These are phyloP conservation scores for Drosophila ironensis DNA, from an alignment of 1,140 invertebrate genomes.

Conservation along the genomic window DNA sequence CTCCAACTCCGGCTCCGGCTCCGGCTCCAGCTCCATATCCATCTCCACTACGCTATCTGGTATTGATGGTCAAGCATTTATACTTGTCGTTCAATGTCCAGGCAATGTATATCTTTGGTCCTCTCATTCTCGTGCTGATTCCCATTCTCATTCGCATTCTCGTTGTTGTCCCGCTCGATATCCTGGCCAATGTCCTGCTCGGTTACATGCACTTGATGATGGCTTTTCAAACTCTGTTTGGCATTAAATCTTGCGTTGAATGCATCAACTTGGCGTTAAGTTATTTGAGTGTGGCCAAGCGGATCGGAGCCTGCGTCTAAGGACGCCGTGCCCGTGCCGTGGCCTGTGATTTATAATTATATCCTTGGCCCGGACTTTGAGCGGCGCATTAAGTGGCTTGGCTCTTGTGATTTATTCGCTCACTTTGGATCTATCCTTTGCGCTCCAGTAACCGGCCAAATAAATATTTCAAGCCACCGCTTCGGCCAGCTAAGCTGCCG, in stretches of 20 bases:
- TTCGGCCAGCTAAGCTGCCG: constrained; percentile 13
- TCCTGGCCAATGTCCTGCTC: constrained; percentile 35
- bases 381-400: constrained; percentile 38
- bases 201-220: constrained; percentile 67
- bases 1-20: constrained; percentile 2
- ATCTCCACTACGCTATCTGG: constrained; percentile 36
- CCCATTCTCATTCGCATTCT: too few species aligned
- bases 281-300: constrained; percentile 67
- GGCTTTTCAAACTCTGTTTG: constrained; percentile 60
- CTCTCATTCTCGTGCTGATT: too few species aligned
- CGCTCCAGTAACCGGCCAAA: constrained; percentile 39
- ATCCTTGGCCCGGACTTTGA: constrained; percentile 27
- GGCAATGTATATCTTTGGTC: constrained; percentile 47
- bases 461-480: constrained; percentile 57
- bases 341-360: constrained; percentile 58
- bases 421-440: constrained; percentile 38
- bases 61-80: constrained; percentile 70
- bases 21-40: constrained; percentile 4
- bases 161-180: constrained; percentile 3
- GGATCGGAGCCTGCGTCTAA: constrained; percentile 25
- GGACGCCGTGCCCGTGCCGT: not conserved
- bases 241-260: constrained; percentile 60
- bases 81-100: constrained; percentile 69
- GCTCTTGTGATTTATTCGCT: constrained; percentile 38
- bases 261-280: constrained; percentile 68